Base-by-base conservation (phyloP, 2,797 vertebrate genomes). In the Onychomys torridus region DNA sequence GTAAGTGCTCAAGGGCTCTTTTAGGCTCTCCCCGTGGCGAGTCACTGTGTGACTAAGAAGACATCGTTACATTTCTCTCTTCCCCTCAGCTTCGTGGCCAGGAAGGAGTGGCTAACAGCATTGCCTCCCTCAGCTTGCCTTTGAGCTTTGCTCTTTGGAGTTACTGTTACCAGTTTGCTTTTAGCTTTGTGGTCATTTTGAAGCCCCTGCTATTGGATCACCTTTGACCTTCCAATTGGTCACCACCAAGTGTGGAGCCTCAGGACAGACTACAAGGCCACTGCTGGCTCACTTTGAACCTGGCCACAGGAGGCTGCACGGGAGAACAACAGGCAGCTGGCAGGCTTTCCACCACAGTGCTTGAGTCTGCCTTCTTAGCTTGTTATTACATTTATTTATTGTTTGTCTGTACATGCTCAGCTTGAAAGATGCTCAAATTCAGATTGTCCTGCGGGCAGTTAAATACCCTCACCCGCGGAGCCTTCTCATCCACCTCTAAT, bases 21-120 rank as follows among this genome's bases (percentile, higher is more conserved):
- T n/a, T 85, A 14, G 83, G 61, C 43, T 23, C 32, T 13, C 63
- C 63, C 2, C 8, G 43, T 8, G 29, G 25, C 19, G 14, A 17
- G 29, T 21, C 61, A 23, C 78, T 37, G n/a, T 61, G 79, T 67
- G 29, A 29, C 61, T 43, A 49, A 46, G 61, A 40, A 73, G 37
- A 16, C 19, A 25, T n/a, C 0, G 0, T 46, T 14, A n/a, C 19
- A n/a, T 23, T 34, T n/a, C 14, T 12, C 32, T 32, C 25, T 9
- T 27, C 8, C 13, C 37, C 43, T 32, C 43, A 59, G 49, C 40
- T 21, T n/a, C 29, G 40, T 12, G 17, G 21, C 12, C 9, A 43
- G 40, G 61, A 65, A 65, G 40, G 82, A 29, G 13, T 46, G 40
- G 1, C 37, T 19, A 19, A 61, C n/a, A 83, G 81, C 37, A 6